Evolutionary conservation across 2,888 invertebrate species (phyloP).

Genomic region (Melieria picta): DNA sequence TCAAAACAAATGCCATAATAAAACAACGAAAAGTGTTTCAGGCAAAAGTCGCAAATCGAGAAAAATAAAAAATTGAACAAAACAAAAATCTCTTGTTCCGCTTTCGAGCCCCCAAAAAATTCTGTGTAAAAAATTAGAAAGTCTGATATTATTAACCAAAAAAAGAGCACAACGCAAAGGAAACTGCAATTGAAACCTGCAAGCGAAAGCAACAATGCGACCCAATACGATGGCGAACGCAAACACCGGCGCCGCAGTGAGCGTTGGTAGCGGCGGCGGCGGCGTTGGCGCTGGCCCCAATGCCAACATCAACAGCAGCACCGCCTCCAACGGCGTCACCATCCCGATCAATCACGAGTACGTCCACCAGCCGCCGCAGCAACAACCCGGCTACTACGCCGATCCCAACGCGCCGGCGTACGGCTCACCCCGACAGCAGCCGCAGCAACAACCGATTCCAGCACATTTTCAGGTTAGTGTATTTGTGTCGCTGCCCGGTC

Average conservation of each 20-base stretch:
- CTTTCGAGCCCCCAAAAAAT: not conserved
- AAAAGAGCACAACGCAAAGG: slow-evolving; percentile 14
- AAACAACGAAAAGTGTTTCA: too few relatives aligned
- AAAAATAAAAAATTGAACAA: not conserved
- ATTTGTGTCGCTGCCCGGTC: too few relatives aligned
- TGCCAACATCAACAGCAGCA: slow-evolving; percentile 45
- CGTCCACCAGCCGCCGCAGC: slow-evolving; percentile 38
- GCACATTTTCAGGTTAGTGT: slow-evolving; percentile 47
- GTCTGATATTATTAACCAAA: slow-evolving; percentile 13
- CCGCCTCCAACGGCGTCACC: slow-evolving; percentile 48
- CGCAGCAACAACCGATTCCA: slow-evolving; percentile 46
- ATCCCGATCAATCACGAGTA: slow-evolving; percentile 59
- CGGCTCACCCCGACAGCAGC: slow-evolving; percentile 46
- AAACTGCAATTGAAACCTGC: too few relatives aligned
- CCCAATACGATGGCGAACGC: slow-evolving; percentile 61
- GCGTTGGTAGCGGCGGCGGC: slow-evolving; percentile 38
- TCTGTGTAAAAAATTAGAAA: not conserved
- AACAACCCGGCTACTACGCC: slow-evolving; percentile 34
- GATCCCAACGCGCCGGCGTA: slow-evolving; percentile 38
- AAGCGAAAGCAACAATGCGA: slow-evolving; percentile 51
- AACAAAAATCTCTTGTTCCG: not conserved
- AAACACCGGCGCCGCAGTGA: slow-evolving; percentile 42
- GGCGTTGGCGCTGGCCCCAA: slow-evolving; percentile 35
- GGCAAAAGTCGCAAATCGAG: too few relatives aligned
- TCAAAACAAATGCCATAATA: too few relatives aligned